Conservation (phyloP, 2,113 vertebrate species). For the Triplophysa tibetana region DNA sequence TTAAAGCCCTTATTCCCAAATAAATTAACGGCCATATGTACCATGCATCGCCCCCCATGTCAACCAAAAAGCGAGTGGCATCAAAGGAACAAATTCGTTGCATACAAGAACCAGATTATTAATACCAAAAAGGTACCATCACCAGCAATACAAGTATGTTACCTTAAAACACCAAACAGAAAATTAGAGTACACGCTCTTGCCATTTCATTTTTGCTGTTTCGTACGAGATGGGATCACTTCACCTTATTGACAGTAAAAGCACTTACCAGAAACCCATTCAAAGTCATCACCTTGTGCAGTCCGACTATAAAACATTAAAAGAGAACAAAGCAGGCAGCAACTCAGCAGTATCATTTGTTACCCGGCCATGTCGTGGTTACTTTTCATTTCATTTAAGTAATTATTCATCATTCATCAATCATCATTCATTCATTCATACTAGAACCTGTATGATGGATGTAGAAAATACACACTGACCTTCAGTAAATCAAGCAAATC, state of each 20-base stretch:
- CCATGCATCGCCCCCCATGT: neutral
- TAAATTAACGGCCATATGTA: neutral
- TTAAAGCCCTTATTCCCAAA: neutral
- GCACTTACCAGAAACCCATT: slow-evolving; percentile 4
- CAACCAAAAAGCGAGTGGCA: neutral
- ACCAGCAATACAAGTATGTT: neutral
- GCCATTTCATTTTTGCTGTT: neutral
- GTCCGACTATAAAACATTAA: neutral
- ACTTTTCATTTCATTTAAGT: neutral
- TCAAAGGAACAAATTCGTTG: neutral
- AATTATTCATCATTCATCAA: too few relatives aligned
- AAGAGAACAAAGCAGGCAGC: neutral
- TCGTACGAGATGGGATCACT: slow-evolving; percentile 3
- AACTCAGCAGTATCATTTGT: neutral
- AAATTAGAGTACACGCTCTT: neutral
- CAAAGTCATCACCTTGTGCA: slow-evolving; percentile 4
- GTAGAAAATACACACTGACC: neutral
- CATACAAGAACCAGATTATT: neutral
- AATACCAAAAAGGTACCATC: neutral
- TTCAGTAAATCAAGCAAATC: neutral
- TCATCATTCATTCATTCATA: too few relatives aligned
- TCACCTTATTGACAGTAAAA: slow-evolving; percentile 1
- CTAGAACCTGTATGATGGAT: neutral
- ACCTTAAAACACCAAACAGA: neutral
- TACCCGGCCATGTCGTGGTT: neutral